phyloP scores from a whole-genome alignment of 2,797 vertebrate species.

The Nyctalus aviator region DNA sequence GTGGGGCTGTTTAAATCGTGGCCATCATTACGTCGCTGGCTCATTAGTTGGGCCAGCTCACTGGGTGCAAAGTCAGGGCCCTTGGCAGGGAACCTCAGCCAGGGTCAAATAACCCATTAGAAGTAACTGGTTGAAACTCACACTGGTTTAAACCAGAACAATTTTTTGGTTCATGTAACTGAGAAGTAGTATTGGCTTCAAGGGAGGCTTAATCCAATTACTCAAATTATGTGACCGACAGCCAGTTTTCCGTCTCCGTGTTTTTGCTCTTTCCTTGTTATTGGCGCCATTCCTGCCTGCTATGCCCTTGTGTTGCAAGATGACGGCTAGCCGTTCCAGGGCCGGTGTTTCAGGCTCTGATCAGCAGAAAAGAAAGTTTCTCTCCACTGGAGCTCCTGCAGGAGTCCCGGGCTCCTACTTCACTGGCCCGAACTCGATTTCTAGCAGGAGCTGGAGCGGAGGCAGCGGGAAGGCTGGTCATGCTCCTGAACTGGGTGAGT shows the following conservation, averaged over 20 bases:
- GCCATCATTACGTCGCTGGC: accelerated
- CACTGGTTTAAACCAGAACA: constrained; percentile 3
- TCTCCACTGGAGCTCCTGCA: background rate
- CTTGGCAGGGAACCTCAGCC: background rate
- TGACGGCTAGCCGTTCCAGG: background rate
- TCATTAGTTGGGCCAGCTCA: background rate
- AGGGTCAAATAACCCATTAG: background rate
- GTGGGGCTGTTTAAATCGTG: background rate
- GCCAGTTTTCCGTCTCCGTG: background rate
- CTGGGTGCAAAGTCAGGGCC: background rate
- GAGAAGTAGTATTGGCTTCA: constrained; percentile 13
- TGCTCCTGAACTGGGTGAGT: too few species aligned
- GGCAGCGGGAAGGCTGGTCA: background rate
- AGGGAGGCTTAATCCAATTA: background rate
- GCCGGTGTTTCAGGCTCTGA: background rate
- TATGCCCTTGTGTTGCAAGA: background rate
- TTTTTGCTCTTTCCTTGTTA: background rate
- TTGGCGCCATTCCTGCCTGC: background rate
- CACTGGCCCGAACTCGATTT: background rate
- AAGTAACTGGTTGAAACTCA: constrained; percentile 32
- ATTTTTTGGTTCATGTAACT: background rate
- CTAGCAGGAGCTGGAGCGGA: background rate
- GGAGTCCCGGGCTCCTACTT: background rate
- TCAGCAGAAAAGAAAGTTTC: background rate
- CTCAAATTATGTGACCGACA: background rate